phyloP scores from a whole-genome alignment of 2,797 vertebrate species.

The Anguilla anguilla region DNA sequence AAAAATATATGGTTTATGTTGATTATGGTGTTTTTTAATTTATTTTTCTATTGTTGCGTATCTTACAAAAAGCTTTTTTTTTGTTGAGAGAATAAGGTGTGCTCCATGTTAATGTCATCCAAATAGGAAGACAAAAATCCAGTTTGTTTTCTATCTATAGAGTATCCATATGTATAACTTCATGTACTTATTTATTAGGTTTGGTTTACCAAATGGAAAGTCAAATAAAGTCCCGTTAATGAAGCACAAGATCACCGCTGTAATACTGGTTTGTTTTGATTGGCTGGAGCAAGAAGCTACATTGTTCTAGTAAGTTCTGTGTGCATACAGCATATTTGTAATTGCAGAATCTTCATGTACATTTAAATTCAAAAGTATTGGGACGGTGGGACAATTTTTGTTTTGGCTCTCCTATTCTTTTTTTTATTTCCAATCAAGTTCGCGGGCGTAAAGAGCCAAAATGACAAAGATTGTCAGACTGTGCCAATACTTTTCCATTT shows the following conservation, averaged over 20 bases:
- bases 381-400: no score
- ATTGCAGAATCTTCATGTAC: not conserved
- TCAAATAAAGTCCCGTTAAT: conserved; percentile 57
- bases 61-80: not conserved
- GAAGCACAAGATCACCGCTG: conserved; percentile 58
- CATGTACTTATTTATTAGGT: conserved; percentile 67
- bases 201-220: conserved; percentile 60
- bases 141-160: conserved; percentile 50
- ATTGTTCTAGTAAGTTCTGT: not conserved
- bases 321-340: not conserved
- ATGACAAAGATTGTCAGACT: no score
- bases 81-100: not conserved
- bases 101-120: conserved; percentile 47
- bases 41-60: conserved; percentile 27
- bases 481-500: no score
- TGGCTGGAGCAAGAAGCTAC: not conserved
- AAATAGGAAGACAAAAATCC: conserved; percentile 28
- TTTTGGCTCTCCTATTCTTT: no score
- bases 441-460: no score
- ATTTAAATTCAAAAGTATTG: not conserved
- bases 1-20: conserved; percentile 21
- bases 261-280: not conserved
- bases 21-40: conserved; percentile 28
- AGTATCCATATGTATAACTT: conserved; percentile 49
- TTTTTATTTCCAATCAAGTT: no score